phyloP scores from a whole-genome alignment of 2,113 vertebrate species.

The Ciconia boyciana region DNA sequence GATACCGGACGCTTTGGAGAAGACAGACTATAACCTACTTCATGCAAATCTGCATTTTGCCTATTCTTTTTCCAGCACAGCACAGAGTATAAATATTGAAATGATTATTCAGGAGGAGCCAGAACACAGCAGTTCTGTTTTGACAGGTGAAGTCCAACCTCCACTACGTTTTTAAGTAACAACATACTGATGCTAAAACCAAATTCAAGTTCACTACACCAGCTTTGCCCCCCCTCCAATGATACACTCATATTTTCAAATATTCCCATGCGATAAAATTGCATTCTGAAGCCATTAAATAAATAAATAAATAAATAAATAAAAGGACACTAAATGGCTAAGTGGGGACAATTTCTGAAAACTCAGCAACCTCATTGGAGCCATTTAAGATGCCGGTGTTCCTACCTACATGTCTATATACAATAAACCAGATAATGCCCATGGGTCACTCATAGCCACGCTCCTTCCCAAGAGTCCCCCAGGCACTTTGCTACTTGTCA shows the following conservation, averaged over 20 bases:
- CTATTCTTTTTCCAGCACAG: background rate
- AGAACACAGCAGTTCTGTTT: background rate
- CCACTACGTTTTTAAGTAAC: background rate
- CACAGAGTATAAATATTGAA: background rate
- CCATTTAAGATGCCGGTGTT: background rate
- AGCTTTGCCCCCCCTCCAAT: background rate
- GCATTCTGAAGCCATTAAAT: background rate
- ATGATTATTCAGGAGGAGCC: background rate
- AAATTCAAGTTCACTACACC: background rate
- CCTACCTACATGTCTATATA: accelerated
- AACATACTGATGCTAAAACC: background rate
- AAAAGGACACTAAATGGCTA: background rate
- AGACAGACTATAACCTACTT: background rate
- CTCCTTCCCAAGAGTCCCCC: background rate
- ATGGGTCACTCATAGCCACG: background rate
- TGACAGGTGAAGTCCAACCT: background rate
- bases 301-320: background rate
- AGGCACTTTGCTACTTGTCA: background rate
- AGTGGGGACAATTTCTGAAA: background rate
- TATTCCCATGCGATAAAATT: background rate
- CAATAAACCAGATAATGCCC: background rate
- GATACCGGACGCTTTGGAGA: background rate
- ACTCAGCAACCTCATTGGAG: background rate
- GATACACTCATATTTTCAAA: background rate
- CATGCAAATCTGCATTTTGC: background rate